These are phyloP conservation scores for Zosterops japonicus DNA, from an alignment of 2,113 vertebrate species.

Conservation along the genomic window DNA sequence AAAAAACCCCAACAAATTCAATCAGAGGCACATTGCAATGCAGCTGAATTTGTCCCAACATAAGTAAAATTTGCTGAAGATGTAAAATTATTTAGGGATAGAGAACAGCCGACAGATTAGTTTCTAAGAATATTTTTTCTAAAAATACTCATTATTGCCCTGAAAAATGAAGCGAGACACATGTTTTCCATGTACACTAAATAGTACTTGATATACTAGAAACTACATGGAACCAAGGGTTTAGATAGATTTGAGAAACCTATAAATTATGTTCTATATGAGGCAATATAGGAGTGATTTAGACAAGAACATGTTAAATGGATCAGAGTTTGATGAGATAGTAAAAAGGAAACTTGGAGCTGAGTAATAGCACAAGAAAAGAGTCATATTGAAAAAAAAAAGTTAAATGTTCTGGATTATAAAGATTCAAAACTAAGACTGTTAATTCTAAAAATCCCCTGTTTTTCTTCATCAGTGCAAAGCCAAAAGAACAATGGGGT, in stretches of 20 bases:
- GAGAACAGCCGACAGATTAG: conserved; percentile 14
- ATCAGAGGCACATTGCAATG: background rate
- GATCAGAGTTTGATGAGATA: background rate
- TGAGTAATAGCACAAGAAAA: conserved; percentile 14
- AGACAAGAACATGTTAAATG: background rate
- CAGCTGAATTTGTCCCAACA: background rate
- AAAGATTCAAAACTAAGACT: conserved; percentile 8
- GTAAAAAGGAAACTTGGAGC: conserved; percentile 35
- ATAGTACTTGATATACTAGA: background rate
- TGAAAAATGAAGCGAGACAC: conserved; percentile 6
- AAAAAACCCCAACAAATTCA: background rate
- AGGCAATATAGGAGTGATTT: conserved; percentile 10
- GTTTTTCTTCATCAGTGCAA: background rate
- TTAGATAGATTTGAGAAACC: background rate
- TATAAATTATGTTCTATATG: background rate
- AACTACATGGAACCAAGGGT: background rate
- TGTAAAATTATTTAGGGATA: conserved; percentile 20
- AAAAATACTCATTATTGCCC: conserved; percentile 25
- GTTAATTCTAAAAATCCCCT: background rate
- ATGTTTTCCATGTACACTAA: background rate
- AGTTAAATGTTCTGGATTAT: background rate
- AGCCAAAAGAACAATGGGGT: background rate
- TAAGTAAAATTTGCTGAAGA: conserved; percentile 29
- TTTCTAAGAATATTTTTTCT: conserved; percentile 42
- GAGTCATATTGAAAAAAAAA: background rate